Evolutionary conservation across 2,113 vertebrate species (phyloP).

Genomic region (Dicentrarchus labrax): DNA sequence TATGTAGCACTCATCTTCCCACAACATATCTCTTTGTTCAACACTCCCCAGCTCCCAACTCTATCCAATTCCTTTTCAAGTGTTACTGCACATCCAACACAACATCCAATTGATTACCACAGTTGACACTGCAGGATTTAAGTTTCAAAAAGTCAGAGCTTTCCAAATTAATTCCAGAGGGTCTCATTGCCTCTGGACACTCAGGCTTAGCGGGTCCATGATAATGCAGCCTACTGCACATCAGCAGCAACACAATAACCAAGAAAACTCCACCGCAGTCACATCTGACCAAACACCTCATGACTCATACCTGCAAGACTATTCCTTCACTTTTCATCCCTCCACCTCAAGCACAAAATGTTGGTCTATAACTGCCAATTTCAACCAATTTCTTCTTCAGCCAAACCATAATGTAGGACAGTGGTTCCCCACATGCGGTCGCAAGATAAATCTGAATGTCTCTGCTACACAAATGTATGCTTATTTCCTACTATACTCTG

Average conservation of each 20-base stretch:
- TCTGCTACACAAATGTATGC: neutral
- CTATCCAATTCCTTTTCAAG: conserved; percentile 13
- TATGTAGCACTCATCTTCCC: neutral
- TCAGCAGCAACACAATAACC: neutral
- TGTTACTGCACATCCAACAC: neutral
- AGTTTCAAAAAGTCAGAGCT: conserved; percentile 1
- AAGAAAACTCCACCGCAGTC: conserved; percentile 9
- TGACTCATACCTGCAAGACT: conserved; percentile 3
- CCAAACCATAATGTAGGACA: neutral
- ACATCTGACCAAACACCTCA: neutral
- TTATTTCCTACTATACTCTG: neutral
- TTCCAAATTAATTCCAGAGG: conserved; percentile 32
- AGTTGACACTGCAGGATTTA: conserved; percentile 18
- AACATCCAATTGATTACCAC: conserved; percentile 20
- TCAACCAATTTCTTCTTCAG: neutral
- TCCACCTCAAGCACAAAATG: neutral
- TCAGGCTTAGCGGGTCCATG: neutral
- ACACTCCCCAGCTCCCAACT: conserved; percentile 7
- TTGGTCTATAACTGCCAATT: neutral
- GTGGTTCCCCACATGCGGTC: neutral
- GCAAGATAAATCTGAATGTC: neutral
- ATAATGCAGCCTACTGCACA: neutral
- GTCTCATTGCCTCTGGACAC: neutral
- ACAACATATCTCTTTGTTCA: conserved; percentile 7
- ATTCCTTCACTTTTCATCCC: neutral